Evolutionary conservation across 1,140 invertebrate genomes (phyloP), one percentile per base, ranked within the genome.

Genomic region (Theocolax elegans): DNA sequence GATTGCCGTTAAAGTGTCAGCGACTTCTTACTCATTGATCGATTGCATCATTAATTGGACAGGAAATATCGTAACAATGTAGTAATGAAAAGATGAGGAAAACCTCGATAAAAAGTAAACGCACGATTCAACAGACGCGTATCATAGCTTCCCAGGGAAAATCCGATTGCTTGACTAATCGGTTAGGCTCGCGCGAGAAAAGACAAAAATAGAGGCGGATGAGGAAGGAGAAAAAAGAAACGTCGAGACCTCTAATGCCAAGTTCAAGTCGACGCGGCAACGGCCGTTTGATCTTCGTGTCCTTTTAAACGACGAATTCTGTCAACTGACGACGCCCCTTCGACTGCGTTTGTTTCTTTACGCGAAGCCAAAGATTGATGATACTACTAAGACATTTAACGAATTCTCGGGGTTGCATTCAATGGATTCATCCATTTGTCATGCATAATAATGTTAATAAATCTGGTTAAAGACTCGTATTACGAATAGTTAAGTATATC

Each of bases 161-260:
- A 48, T 49, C 46, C 62, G 21, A 64, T 51, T 15, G 42, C 10
- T 9, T 21, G 53, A 56, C 29, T 56, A 56, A 56, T 56, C 53
- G 17, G 38, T 48, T 49, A 12, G n/a, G 44, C 60, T n/a, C 9
- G 8, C 35, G 67, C 21, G 40, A 49, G 54, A 44, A 67, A 56
- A 10, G 35, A 65, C 51, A 29, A 64, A 44, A 59, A 44, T 59
- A 59, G 38, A 59, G 6, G 25, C 2, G 6, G 27, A 9, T 1
- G 6, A 10, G 31, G 9, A 12, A 42, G 17, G 51, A 25, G 17
- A 48, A 3, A 0, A 29, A 25, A 38, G 17, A 17, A 12, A 12
- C n/a, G 17, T 17, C 17, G 17, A 19, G 53, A 13, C 25, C 21
- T 60, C 27, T 44, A 44, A 29, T 44, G 40, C 23, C 42, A 62